phyloP scores from a whole-genome alignment of 2,888 invertebrate genomes.

The Lasioglossum villosulum region DNA sequence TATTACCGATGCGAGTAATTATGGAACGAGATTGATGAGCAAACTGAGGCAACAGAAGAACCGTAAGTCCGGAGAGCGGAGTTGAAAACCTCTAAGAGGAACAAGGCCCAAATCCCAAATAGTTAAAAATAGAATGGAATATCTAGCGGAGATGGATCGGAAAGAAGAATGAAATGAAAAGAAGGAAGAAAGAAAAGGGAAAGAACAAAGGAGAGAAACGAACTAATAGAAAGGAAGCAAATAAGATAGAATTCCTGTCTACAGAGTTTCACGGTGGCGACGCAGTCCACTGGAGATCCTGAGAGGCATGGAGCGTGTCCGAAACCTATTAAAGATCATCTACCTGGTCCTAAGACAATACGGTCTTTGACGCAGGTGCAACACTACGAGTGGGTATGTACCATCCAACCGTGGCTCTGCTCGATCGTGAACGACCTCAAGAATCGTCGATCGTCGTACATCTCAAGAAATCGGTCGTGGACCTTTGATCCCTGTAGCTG shows the following conservation, averaged over 20 bases:
- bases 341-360: constrained; percentile 72
- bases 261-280: constrained; percentile 54
- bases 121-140: constrained; percentile 28
- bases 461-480: constrained; percentile 59
- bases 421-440: constrained; percentile 30
- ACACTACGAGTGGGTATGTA: constrained; percentile 26
- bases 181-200: background rate
- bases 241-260: constrained; percentile 37
- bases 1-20: constrained; percentile 16
- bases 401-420: constrained; percentile 4
- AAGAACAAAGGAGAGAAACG: background rate
- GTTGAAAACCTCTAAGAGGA: background rate
- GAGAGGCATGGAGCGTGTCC: constrained; percentile 71
- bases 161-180: background rate
- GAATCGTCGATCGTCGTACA: constrained; percentile 44
- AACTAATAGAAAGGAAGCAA: constrained; percentile 7
- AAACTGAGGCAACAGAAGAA: constrained; percentile 12
- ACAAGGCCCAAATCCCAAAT: background rate
- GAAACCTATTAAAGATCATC: constrained; percentile 69
- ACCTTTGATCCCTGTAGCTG: constrained; percentile 61
- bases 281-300: constrained; percentile 71
- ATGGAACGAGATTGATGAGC: constrained; percentile 20
- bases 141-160: background rate
- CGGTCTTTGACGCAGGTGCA: constrained; percentile 64
- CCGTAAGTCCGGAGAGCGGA: background rate